A percentile compares a stretch with the other conserved stretches of the same genome.
phyloP scores from a whole-genome alignment of 2,113 vertebrate genomes.

The Heterochromis multidens region DNA sequence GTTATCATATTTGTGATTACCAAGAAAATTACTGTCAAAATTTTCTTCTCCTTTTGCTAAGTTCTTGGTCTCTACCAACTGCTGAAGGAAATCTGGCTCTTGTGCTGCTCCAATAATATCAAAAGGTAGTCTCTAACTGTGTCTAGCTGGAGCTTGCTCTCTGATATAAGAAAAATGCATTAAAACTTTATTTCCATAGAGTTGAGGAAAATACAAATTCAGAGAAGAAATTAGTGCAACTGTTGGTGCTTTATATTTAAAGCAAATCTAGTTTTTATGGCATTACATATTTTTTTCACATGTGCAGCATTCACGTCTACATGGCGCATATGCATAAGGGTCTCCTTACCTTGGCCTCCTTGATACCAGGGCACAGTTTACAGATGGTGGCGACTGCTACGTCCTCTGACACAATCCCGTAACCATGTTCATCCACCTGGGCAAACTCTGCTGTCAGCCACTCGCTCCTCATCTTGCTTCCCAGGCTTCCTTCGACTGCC shows the following conservation, averaged over 20 bases:
- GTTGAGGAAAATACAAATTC: neutral
- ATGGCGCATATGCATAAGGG: no score
- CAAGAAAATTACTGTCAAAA: neutral
- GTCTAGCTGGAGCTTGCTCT: neutral
- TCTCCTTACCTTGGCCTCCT: constrained; percentile 85
- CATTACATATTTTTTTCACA: neutral
- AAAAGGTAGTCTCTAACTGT: neutral
- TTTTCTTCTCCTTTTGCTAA: neutral
- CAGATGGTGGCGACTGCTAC: constrained; percentile 88
- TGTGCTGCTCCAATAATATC: neutral
- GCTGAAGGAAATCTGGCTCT: neutral
- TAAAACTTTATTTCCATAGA: neutral
- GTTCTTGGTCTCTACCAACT: neutral
- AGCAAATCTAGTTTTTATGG: neutral
- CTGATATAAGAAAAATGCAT: no score
- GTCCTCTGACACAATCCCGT: constrained; percentile 91
- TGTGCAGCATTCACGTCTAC: neutral
- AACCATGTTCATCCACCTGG: constrained; percentile 86
- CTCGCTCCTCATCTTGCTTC: constrained; percentile 82
- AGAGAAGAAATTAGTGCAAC: neutral
- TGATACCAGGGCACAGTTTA: constrained; percentile 89
- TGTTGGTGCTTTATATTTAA: neutral
- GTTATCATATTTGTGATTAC: neutral
- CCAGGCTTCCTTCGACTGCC: constrained; percentile 81
- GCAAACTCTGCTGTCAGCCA: constrained; percentile 89